Conservation (phyloP, 2,797 vertebrate species). For the Rhinogobio ventralis region DNA sequence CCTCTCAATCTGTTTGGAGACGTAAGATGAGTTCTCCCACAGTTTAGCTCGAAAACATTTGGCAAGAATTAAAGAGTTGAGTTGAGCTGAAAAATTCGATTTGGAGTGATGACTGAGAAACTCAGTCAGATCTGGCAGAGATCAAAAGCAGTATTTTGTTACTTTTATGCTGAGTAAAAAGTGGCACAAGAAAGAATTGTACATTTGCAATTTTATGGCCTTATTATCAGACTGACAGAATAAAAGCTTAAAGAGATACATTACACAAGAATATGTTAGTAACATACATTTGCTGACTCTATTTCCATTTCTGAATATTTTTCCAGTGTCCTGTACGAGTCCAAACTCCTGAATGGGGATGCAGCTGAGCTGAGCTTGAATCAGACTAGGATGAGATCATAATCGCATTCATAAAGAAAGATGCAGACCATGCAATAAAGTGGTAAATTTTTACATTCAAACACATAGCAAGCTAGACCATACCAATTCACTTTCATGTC, state of each 20-base stretch:
- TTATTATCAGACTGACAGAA: constrained; percentile 5
- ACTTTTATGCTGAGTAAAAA: constrained; percentile 34
- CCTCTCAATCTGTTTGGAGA: constrained; percentile 96
- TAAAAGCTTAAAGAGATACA: not conserved
- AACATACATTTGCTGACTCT: constrained; percentile 92
- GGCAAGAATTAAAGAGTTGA: constrained; percentile 89
- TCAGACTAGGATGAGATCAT: constrained; percentile 80
- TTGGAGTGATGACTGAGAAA: constrained; percentile 84
- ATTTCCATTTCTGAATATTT: constrained; percentile 92
- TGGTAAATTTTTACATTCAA: not conserved
- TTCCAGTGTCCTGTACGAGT: constrained; percentile 91
- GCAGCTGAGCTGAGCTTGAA: constrained; percentile 95
- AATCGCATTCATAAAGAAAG: not conserved
- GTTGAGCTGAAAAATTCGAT: constrained; percentile 81
- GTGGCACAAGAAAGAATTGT: not conserved
- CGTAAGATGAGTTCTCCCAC: constrained; percentile 93
- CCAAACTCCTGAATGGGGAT: constrained; percentile 94
- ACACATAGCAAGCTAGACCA: constrained; percentile 47
- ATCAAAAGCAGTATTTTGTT: constrained; percentile 37
- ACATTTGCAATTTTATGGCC: not conserved
- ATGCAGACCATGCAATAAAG: not conserved
- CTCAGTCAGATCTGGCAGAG: constrained; percentile 87
- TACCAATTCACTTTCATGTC: constrained; percentile 99
- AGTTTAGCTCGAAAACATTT: constrained; percentile 96
- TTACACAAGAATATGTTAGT: not conserved